A percentile compares a stretch with the other conserved stretches of the same genome.
These are phyloP conservation scores for Chloroclysta siterata DNA, from an alignment of 2,888 invertebrate genomes.

Conservation along the genomic window DNA sequence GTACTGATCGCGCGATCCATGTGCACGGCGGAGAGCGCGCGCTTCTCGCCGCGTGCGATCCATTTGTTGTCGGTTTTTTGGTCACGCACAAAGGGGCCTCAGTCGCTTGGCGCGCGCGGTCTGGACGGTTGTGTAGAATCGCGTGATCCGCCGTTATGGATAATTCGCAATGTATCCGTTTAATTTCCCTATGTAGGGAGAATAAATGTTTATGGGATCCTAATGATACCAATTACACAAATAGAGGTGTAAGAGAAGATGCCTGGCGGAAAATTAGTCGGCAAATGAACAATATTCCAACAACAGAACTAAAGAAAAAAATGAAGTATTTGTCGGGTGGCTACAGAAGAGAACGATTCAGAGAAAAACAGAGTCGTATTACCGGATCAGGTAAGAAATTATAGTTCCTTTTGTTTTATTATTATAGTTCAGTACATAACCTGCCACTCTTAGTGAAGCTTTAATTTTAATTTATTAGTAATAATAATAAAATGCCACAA, in stretches of 20 bases:
- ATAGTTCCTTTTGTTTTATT: constrained; percentile 22
- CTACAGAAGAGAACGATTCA: constrained; percentile 42
- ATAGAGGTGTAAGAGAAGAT: constrained; percentile 48
- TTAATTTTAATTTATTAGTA: constrained; percentile 45
- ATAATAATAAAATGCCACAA: constrained; percentile 41
- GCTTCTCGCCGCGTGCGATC: too few relatives aligned
- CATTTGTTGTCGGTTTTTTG: too few relatives aligned
- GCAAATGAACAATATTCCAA: constrained; percentile 31
- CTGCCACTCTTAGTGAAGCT: too few relatives aligned
- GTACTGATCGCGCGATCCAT: too few relatives aligned
- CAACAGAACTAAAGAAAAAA: constrained; percentile 41
- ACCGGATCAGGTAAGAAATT: constrained; percentile 41
- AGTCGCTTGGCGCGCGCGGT: too few relatives aligned
- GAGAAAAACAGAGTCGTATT: constrained; percentile 44
- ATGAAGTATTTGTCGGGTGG: constrained; percentile 42
- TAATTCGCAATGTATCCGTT: constrained; percentile 36
- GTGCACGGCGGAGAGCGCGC: too few relatives aligned
- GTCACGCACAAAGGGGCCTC: too few relatives aligned
- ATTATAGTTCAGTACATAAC: too few relatives aligned
- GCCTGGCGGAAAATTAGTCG: constrained; percentile 42
- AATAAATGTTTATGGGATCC: constrained; percentile 46
- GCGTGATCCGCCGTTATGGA: too few relatives aligned
- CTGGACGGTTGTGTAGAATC: too few relatives aligned
- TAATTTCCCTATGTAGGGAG: constrained; percentile 37
- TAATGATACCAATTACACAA: constrained; percentile 43